A percentile compares a stretch with the other conserved stretches of the same genome.
Conservation (phyloP, 2,888 invertebrate species). For the Druceiella hillmani region DNA sequence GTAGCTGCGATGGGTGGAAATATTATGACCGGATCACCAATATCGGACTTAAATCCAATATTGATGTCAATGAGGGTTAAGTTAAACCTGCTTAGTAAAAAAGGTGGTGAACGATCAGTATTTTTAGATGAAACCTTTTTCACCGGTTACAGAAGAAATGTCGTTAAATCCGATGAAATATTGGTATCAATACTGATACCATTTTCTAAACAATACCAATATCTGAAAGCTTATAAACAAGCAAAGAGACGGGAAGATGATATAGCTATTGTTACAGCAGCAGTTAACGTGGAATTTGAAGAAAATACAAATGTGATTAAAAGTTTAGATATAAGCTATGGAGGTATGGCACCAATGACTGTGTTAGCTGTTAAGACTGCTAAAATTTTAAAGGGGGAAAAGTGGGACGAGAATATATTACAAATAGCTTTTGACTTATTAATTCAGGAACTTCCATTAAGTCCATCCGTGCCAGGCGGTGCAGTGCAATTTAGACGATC, state of each 20-base stretch:
- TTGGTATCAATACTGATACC: conserved; percentile 70
- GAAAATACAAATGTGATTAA: conserved; percentile 47
- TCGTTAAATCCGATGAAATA: conserved; percentile 65
- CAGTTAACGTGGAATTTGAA: conserved; percentile 63
- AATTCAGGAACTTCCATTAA: conserved; percentile 71
- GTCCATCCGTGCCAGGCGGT: conserved; percentile 77
- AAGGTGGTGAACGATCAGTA: conserved; percentile 52
- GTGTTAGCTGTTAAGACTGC: conserved; percentile 69
- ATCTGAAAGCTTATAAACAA: conserved; percentile 76
- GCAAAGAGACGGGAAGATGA: conserved; percentile 84
- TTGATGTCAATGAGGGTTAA: conserved; percentile 80
- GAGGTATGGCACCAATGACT: conserved; percentile 92
- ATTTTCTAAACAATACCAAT: conserved; percentile 60
- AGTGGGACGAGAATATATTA: conserved; percentile 64
- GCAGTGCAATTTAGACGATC: conserved; percentile 73
- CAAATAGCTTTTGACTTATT: conserved; percentile 61
- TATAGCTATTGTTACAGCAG: conserved; percentile 83
- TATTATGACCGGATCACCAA: conserved; percentile 94
- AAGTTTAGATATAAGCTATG: conserved; percentile 69
- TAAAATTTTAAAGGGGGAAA: conserved; percentile 50
- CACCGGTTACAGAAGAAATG: conserved; percentile 70
- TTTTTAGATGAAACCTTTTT: conserved; percentile 74
- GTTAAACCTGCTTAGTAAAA: conserved; percentile 56
- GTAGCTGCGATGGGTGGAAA: conserved; percentile 93
- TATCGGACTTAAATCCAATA: conserved; percentile 92